Percentiles rank a stretch among this genome's conserved stretches.
These are phyloP conservation scores for Lethocerus indicus DNA, from an alignment of 1,140 invertebrate genomes.

Conservation along the genomic window DNA sequence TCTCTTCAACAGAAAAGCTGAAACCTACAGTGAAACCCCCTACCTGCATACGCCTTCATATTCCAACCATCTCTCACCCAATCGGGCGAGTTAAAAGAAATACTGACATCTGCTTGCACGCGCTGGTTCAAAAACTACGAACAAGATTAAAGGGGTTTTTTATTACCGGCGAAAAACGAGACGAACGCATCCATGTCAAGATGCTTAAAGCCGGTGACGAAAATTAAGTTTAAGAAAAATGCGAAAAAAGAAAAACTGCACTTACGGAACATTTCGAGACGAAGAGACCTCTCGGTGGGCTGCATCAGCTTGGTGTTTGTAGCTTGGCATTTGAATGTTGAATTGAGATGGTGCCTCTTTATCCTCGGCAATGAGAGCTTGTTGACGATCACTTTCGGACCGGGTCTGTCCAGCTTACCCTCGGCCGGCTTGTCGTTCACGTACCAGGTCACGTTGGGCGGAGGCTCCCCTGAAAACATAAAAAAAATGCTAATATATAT, in stretches of 20 bases:
- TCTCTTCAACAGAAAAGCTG: too few relatives aligned
- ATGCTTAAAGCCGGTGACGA: too few relatives aligned
- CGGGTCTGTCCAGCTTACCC: constrained; percentile 32
- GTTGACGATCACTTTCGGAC: constrained; percentile 59
- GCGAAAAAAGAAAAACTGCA: constrained; percentile 18
- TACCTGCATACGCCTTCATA: too few relatives aligned
- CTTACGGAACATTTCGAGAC: constrained; percentile 64
- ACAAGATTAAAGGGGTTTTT: neutral
- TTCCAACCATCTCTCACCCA: too few relatives aligned
- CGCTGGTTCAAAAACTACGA: too few relatives aligned
- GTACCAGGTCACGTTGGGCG: constrained; percentile 61
- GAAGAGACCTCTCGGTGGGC: constrained; percentile 55
- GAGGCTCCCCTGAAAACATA: constrained; percentile 49
- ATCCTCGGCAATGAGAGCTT: constrained; percentile 50
- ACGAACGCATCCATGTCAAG: too few relatives aligned
- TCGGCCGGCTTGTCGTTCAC: constrained; percentile 45
- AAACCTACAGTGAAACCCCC: too few relatives aligned
- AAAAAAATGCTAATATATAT: too few relatives aligned
- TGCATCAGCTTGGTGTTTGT: constrained; percentile 69
- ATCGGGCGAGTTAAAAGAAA: too few relatives aligned
- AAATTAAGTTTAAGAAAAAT: neutral
- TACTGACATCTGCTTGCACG: too few relatives aligned
- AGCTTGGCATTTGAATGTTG: constrained; percentile 68
- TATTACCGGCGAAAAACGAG: too few relatives aligned
- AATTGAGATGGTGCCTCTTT: constrained; percentile 56